Percentiles rank a stretch among this genome's conserved stretches.
Conservation (phyloP, 2,113 vertebrate species). For the Petrocephalus microphthalmus region DNA sequence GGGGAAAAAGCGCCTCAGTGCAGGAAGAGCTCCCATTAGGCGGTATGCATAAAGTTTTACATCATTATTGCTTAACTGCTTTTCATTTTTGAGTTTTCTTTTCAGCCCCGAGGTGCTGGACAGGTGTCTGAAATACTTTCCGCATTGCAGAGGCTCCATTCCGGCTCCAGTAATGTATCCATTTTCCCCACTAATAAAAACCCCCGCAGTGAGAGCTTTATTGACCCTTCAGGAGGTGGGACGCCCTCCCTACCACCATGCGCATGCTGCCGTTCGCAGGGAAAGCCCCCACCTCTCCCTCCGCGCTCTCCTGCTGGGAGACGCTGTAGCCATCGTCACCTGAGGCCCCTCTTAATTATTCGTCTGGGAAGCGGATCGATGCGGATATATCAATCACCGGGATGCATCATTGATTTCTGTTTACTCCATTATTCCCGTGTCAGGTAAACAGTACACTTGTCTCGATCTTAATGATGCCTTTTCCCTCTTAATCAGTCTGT, state of each 20-base stretch:
- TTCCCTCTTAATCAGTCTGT: conserved; percentile 7
- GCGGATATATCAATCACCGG: not conserved
- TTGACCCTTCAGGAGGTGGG: not conserved
- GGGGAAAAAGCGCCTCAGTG: not conserved
- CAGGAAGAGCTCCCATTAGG: not conserved
- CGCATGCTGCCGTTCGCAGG: not conserved
- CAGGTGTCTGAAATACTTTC: not conserved
- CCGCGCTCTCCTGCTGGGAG: not conserved
- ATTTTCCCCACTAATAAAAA: not conserved
- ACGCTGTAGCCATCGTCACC: not conserved
- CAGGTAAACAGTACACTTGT: conserved; percentile 9
- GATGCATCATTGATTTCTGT: not conserved
- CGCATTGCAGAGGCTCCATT: not conserved
- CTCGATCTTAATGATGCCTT: not conserved
- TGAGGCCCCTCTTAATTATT: not conserved
- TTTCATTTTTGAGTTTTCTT: not conserved
- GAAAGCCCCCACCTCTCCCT: not conserved
- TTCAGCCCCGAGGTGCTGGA: not conserved
- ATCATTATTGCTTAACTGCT: not conserved
- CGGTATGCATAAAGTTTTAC: not conserved
- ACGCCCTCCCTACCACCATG: not conserved
- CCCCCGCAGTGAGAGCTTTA: not conserved
- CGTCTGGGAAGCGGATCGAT: not conserved
- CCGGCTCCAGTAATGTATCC: not conserved
- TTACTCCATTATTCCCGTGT: conserved; percentile 12